Evolutionary conservation across 2,888 invertebrate species (phyloP), one percentile per base, ranked within the genome.

Genomic region (Drosophila paramelanica): DNA sequence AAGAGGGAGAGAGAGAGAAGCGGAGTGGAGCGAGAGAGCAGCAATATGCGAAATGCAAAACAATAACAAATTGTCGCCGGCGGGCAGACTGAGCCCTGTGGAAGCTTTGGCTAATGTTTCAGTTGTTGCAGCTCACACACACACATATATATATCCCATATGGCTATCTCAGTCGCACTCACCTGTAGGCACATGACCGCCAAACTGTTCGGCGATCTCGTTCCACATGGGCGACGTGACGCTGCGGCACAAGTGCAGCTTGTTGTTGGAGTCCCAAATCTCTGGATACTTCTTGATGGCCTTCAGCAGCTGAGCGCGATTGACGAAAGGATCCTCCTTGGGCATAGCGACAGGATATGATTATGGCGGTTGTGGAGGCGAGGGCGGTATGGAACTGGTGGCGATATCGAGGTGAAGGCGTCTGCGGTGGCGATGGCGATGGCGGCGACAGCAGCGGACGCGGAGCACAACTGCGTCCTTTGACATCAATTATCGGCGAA

Each of bases 401-500:
- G 27, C 43, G 53, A 46, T 49, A 49, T 7, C 20, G 53, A 17
- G 49, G 46, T 43, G 33, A 10, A 23, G 46, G 41, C 23, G 60
- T 11, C 3, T 47, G 6, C 41, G 58, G 27, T 7, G 64, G 38
- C 42, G 73, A 8, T 10, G 64, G 42, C 43, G 65, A 23, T 39
- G 68, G 59, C 73, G 57, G 53, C 73, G 60, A 47, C 50, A 69
- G 57, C 77, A 61, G 60, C 66, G 62, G 71, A 67, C 69, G 87
- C 82, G 83, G 84, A 87, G 83, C 83, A 75, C 72, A 89, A 90
- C 90, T 89, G 91, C 91, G 91, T 91, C 91, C 91, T 91, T 91
- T 91, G 91, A 91, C 91, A 91, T 91, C 91, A 91, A 91, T 91
- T 91, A 91, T 91, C 91, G 91, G 91, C 91, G 91, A 91, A 91